Evolutionary conservation across 2,113 vertebrate species (phyloP).

Genomic region (Dicentrarchus labrax): DNA sequence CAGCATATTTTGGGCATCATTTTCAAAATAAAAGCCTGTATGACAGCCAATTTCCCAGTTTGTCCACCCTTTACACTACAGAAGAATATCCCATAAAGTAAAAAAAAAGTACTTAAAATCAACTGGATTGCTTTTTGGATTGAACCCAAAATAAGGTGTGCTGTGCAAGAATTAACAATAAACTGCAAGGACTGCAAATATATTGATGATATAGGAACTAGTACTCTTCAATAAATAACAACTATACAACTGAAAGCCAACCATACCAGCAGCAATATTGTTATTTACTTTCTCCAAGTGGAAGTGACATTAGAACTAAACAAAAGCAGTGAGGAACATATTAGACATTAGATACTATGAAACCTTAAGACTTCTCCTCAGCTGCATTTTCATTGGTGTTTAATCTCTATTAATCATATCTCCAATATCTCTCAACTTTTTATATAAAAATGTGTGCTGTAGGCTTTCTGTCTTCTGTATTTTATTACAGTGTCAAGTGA

Average conservation of each 20-base stretch:
- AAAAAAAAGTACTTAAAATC: background rate
- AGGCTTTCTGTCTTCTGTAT: background rate
- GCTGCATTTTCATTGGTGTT: background rate
- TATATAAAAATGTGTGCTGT: background rate
- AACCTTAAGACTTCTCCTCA: background rate
- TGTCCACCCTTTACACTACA: background rate
- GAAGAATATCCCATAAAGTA: background rate
- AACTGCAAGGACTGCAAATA: background rate
- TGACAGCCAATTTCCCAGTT: background rate
- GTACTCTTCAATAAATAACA: background rate
- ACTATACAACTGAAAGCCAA: background rate
- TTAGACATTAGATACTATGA: background rate
- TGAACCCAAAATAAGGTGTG: background rate
- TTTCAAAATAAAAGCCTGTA: conserved; percentile 3
- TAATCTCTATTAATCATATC: background rate
- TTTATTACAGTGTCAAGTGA: background rate
- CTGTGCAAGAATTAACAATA: background rate
- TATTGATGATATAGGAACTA: background rate
- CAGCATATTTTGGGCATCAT: background rate
- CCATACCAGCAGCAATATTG: background rate
- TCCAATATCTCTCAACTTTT: background rate
- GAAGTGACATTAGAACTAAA: background rate
- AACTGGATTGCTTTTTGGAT: background rate
- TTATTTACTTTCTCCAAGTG: background rate
- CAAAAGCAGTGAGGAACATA: background rate